Evolutionary conservation across 2,797 vertebrate species (phyloP), one percentile per base, ranked within the genome.

Genomic region (Microhierax caerulescens): DNA sequence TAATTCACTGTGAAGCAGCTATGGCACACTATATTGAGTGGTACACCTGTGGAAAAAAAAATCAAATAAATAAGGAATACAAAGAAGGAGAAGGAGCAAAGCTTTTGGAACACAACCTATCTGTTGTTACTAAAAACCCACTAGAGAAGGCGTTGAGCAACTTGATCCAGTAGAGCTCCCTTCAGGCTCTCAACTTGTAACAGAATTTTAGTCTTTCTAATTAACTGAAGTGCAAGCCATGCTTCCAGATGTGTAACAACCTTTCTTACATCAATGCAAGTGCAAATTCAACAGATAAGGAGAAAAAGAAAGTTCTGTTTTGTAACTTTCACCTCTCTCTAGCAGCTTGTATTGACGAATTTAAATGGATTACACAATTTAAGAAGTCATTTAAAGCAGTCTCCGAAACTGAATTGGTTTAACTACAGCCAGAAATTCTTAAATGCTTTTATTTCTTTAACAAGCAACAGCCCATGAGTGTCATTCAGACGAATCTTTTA

Each of bases 381-480:
- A 53, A 85, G 53, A 85, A 89, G n/a, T 32, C 45, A 77, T 36
- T 88, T 50, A 82, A 80, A 78, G 57, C 32, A 87, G 80, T 93
- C 61, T 54, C 83, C 60, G 60, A 34, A 47, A 77, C 39, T 41
- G 50, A 94, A 82, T 73, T 85, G 36, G 56, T 65, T 78, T 92
- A 88, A 92, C 61, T 84, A 87, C 76, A 87, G 89, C 32, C 80
- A 94, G 57, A 94, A 90, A 85, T 63, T 51, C 47, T 74, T 74
- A 83, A 79, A 60, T 51, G 27, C 30, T 91, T 85, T 68, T 17
- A 93, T 87, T 90, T 93, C 90, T 95, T 90, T 86, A 84, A 63
- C 80, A 96, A 95, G 87, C 70, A 60, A 76, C 5, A 74, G 27
- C 69, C 96, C 82, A 11, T 16, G 79, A 95, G 84, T 85, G 54